Evolutionary conservation across 2,888 invertebrate genomes (phyloP).

Genomic region (Isotomurus palustris): DNA sequence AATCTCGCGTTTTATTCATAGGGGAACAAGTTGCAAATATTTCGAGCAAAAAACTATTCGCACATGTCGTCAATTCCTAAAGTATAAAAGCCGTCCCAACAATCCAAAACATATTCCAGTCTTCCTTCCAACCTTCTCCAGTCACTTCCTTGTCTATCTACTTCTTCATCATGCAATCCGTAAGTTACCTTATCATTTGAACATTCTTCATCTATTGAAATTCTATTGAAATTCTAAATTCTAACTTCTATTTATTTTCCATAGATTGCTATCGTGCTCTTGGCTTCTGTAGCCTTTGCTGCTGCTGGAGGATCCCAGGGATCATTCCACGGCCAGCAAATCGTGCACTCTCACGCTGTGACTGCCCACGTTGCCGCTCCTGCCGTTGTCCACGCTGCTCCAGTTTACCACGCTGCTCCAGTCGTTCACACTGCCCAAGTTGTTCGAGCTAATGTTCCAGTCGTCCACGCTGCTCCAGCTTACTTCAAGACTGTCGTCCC

Average conservation of each 20-base stretch:
- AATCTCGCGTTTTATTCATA: too few species aligned
- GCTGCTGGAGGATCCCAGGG: too few species aligned
- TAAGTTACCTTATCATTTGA: constrained; percentile 7
- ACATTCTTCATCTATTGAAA: background rate
- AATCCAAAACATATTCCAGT: too few species aligned
- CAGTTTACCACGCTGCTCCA: background rate
- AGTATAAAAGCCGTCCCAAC: too few species aligned
- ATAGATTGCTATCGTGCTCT: constrained; percentile 17
- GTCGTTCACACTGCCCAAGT: background rate
- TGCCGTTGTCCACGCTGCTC: background rate
- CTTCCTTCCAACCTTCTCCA: too few species aligned
- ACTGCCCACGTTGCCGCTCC: background rate
- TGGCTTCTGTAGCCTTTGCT: constrained; percentile 19
- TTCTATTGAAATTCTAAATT: background rate
- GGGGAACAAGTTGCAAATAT: too few species aligned
- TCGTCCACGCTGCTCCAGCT: constrained; percentile 6
- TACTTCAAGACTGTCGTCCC: background rate
- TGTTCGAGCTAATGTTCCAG: background rate
- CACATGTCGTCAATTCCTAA: too few species aligned
- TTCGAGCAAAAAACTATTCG: too few species aligned
- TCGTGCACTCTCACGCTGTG: background rate
- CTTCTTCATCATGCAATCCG: constrained; percentile 23
- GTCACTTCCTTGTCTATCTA: background rate
- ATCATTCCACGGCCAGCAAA: background rate
- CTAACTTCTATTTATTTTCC: background rate